A percentile compares a stretch with the other conserved stretches of the same genome.
phyloP scores from a whole-genome alignment of 1,140 invertebrate species.

The Tachypleus tridentatus region DNA sequence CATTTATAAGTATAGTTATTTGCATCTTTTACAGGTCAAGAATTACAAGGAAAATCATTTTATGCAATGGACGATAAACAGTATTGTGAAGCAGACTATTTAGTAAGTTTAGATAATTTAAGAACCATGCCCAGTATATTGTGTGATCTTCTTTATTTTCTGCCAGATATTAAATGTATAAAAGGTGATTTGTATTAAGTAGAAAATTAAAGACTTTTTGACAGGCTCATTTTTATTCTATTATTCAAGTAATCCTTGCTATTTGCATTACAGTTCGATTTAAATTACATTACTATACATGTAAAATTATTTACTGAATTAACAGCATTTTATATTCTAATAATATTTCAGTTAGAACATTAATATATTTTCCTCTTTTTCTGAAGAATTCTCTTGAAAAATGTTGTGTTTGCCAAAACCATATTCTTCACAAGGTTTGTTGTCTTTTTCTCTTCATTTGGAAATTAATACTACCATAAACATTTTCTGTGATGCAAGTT shows the following conservation, averaged over 20 bases:
- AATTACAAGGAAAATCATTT: constrained; percentile 87
- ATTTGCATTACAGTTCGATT: too few species aligned
- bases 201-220: neutral
- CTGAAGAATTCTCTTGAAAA: constrained; percentile 81
- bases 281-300: too few species aligned
- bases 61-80: constrained; percentile 87
- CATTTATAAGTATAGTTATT: neutral
- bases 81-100: constrained; percentile 88
- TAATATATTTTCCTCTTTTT: constrained; percentile 14
- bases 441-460: too few species aligned
- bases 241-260: neutral
- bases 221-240: neutral
- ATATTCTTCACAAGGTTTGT: constrained; percentile 63
- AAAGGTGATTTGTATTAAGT: neutral
- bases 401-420: constrained; percentile 89
- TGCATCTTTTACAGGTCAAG: constrained; percentile 40
- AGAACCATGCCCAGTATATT: too few species aligned
- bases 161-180: constrained; percentile 9
- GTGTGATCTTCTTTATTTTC: too few species aligned
- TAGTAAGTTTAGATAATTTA: constrained; percentile 41
- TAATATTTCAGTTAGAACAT: neutral
- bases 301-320: constrained; percentile 8
- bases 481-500: too few species aligned
- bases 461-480: too few species aligned
- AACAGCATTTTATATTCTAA: constrained; percentile 6